These are phyloP conservation scores for Pipistrellus pygmaeus DNA, from an alignment of 2,797 vertebrate genomes.

Conservation along the genomic window DNA sequence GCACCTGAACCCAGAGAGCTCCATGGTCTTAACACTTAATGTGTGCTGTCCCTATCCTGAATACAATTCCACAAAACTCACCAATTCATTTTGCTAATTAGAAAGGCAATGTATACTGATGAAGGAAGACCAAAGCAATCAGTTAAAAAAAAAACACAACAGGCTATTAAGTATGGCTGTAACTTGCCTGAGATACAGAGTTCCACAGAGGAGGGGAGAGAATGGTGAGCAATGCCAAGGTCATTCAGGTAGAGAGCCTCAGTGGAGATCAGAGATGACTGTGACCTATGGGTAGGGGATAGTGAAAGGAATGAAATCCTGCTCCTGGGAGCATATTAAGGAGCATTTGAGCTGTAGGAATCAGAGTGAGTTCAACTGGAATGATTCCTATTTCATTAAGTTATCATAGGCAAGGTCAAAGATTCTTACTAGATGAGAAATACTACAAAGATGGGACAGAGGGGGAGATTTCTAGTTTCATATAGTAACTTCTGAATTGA, in stretches of 20 bases:
- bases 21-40: background rate
- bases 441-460: background rate
- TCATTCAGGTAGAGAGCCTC: background rate
- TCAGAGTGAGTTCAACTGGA: background rate
- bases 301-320: background rate
- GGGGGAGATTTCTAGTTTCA: background rate
- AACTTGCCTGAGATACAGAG: background rate
- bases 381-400: background rate
- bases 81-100: background rate
- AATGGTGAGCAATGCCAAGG: rapidly evolving
- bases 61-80: background rate
- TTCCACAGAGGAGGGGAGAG: background rate
- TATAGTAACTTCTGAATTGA: background rate
- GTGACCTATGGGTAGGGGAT: background rate
- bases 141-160: background rate
- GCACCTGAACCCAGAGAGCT: background rate
- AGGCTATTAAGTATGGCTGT: background rate
- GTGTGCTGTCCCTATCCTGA: background rate
- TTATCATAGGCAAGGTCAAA: background rate
- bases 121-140: background rate
- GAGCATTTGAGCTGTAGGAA: background rate
- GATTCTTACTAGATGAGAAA: slow-evolving; percentile 21
- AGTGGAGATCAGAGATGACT: background rate
- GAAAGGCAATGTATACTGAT: background rate
- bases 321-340: background rate